Conservation (phyloP, 2,113 vertebrate species). For the Astur gentilis region DNA sequence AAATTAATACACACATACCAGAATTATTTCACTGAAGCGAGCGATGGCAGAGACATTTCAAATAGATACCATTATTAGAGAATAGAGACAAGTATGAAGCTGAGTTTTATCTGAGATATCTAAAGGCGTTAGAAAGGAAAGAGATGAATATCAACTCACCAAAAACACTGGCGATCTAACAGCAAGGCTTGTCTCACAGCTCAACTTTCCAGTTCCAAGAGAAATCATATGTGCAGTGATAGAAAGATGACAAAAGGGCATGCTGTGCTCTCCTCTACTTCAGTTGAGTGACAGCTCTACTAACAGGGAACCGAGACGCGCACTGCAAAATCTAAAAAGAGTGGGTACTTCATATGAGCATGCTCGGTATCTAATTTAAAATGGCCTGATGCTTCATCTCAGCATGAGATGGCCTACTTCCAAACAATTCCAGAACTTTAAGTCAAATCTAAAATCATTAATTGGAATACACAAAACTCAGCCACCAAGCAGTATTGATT, state of each 20-base stretch:
- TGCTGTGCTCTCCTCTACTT: constrained; percentile 9
- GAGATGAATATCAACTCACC: constrained; percentile 62
- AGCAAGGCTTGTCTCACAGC: constrained; percentile 27
- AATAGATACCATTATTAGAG: neutral
- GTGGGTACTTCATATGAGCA: constrained; percentile 63
- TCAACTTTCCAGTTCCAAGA: constrained; percentile 2
- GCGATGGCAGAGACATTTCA: neutral
- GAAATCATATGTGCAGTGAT: constrained; percentile 21
- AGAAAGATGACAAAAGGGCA: constrained; percentile 45
- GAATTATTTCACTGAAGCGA: neutral
- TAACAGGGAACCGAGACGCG: constrained; percentile 22
- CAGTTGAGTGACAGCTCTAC: constrained; percentile 32
- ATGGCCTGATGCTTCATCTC: constrained; percentile 59
- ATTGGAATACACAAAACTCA: neutral
- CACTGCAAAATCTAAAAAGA: constrained; percentile 19
- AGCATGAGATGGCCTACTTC: constrained; percentile 74
- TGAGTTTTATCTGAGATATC: neutral
- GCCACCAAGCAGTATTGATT: constrained; percentile 5
- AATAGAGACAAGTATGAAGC: neutral
- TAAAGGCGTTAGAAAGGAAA: neutral
- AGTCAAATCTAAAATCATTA: constrained; percentile 50
- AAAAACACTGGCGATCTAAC: neutral
- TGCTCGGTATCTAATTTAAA: constrained; percentile 70
- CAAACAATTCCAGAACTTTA: constrained; percentile 45
- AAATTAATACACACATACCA: neutral